Evolutionary conservation across 2,797 vertebrate genomes (phyloP), one percentile per base, ranked within the genome.

Genomic region (Myiotriccus ornatus): DNA sequence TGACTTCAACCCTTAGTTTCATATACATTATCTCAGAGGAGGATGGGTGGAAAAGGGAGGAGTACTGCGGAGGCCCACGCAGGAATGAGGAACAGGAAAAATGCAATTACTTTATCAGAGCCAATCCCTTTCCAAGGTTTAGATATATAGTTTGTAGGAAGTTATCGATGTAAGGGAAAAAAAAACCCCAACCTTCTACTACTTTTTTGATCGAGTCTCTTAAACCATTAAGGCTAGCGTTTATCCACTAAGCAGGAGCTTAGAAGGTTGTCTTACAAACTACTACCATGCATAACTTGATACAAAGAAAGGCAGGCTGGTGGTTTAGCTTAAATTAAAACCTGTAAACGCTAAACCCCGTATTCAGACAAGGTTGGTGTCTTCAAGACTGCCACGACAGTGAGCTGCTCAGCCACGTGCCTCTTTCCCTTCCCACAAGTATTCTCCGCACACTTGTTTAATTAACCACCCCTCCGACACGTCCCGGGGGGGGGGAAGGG

Each of bases 21-120:
- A 64, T 5, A 53, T 25, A 67, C 11, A 3, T 12, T 43, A 1
- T 34, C 39, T 44, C 19, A 1, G 76, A 22, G 24, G 28, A 87
- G n/a, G 62, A 78, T 71, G 79, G 65, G 82, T 91, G 93, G 82
- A 65, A 90, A 62, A 88, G 82, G 87, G 65, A 95, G 93, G 43
- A 90, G 67, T 25, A 73, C 67, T 10, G n/a, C 19, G 32, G 84
- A 94, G 89, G 92, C 69, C 89, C 32, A 8, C 12, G 59, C n/a
- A 93, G 84, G 96, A 96, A 95, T 86, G 93, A 96, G 96, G 96
- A 96, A 96, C 94, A 96, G 93, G 93, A 95, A 96, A 94, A 96
- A 86, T 69, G 83, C 62, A 88, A 84, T 77, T 43, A 70, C 50
- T 71, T 92, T 73, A 95, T 76, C 90, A 81, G 53, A 84, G 43